Base-by-base conservation (phyloP, 2,888 invertebrate species). In the Eubasilissa splendida region DNA sequence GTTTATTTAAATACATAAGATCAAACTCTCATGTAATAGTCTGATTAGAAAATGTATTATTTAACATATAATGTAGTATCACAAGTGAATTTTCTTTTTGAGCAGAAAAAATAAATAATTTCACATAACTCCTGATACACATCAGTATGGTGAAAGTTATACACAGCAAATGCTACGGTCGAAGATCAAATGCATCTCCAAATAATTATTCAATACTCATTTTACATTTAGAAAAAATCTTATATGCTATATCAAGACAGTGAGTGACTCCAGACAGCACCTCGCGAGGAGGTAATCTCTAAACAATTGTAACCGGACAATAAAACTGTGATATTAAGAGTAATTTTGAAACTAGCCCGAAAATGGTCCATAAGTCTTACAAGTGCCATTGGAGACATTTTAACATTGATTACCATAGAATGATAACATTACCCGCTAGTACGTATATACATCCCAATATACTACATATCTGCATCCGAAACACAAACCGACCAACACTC, bases 211-310 rank as follows among this genome's bases (percentile, higher is more conserved):
- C 65, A 56, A 58, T 75, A 79, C 73, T 79, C 60, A 70, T 70
- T 80, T 81, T 80, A 83, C 80, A 83, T 60, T 81, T 81, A 81
- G 81, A 83, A 83, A 68, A 82, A 83, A 83, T 77, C 81, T 81
- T 83, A 81, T 56, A 68, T 31, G 58, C 83, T 83, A 83, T 58
- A 74, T 78, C 77, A 59, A 80, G 81, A 75, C 76, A 80, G 63
- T 42, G 58, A 76, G 59, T 59, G 42, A 63, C 42, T 42, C 42
- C 42, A 50, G 50, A 68, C 50, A 68, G 50, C 31, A 58, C 52
- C 75, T 79, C 42, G 33, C 71, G 70, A 42, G 68, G 68, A 79
- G 76, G 50, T 65, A 59, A 66, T 80, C 50, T 33, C 63, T 56
- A 63, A 63, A 31, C 31, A 63, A 63, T 33, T 33, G 31, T 42